A percentile compares a stretch with the other conserved stretches of the same genome.
Evolutionary conservation across 2,797 vertebrate species (phyloP).

Genomic region (Todus mexicanus): DNA sequence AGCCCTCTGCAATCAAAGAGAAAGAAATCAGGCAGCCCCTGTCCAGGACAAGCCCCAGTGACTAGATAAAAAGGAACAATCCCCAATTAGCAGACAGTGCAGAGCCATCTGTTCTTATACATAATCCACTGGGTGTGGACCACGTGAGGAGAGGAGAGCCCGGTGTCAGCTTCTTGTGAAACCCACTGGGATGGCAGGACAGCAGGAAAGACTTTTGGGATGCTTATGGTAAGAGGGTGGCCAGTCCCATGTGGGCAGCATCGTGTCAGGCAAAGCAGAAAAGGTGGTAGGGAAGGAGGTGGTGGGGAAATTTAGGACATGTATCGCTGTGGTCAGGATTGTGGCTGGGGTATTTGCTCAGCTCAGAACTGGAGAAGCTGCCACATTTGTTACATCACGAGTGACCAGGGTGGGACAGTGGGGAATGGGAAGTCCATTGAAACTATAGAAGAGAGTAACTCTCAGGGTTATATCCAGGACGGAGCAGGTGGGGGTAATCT

Average conservation of each 20-base stretch:
- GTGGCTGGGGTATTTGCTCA: not conserved
- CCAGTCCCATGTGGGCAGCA: not conserved
- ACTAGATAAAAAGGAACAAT: constrained; percentile 30
- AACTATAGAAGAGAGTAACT: not conserved
- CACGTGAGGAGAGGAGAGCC: not conserved
- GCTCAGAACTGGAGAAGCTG: not conserved
- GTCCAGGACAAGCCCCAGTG: not conserved
- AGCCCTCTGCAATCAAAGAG: constrained; percentile 22
- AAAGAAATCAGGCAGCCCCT: not conserved
- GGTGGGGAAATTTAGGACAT: not conserved
- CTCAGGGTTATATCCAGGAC: not conserved
- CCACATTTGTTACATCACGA: not conserved
- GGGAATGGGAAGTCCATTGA: not conserved
- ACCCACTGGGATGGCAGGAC: not conserved
- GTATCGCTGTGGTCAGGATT: not conserved
- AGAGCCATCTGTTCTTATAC: constrained; percentile 7
- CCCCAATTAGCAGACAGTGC: not conserved
- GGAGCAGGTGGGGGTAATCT: not conserved
- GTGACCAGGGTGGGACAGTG: not conserved
- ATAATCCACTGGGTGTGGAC: not conserved
- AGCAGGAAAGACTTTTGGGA: not conserved
- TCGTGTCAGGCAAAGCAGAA: not conserved
- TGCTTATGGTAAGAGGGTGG: not conserved
- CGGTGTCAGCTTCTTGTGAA: not conserved
- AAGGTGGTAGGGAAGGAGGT: not conserved